phyloP scores from a whole-genome alignment of 2,113 vertebrate genomes.

The Poecile atricapillus region DNA sequence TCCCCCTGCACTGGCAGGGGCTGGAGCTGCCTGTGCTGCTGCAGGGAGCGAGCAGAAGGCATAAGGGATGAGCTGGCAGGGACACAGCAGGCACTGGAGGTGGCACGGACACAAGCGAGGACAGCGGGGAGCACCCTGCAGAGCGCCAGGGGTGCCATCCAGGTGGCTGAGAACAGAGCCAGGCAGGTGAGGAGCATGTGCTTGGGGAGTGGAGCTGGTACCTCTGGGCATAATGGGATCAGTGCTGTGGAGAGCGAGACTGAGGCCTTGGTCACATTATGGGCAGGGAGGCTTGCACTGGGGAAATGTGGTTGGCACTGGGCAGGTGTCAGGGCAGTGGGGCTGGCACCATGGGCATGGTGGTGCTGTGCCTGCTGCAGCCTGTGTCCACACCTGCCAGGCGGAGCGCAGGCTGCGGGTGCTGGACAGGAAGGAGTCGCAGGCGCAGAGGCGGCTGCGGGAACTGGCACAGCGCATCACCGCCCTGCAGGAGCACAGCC shows the following conservation, averaged over 20 bases:
- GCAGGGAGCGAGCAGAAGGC: conserved; percentile 70
- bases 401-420: conserved; percentile 52
- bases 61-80: conserved; percentile 52
- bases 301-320: accelerated
- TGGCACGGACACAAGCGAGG: conserved; percentile 41
- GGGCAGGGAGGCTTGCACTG: too few species aligned
- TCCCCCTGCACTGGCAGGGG: neutral
- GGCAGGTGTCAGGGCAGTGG: neutral
- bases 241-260: neutral
- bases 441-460: conserved; percentile 66
- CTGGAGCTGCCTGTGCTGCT: neutral
- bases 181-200: conserved; percentile 49
- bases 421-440: conserved; percentile 69
- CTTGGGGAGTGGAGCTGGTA: neutral
- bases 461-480: conserved; percentile 68
- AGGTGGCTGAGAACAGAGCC: conserved; percentile 36
- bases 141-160: conserved; percentile 59
- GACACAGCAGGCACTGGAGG: conserved; percentile 65
- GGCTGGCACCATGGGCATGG: accelerated
- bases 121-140: conserved; percentile 60
- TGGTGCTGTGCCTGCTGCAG: neutral
- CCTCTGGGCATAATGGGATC: accelerated
- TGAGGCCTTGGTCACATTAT: neutral
- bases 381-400: neutral
- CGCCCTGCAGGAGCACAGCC: conserved; percentile 64